A percentile compares a stretch with the other conserved stretches of the same genome.
Evolutionary conservation across 1,140 invertebrate species (phyloP).

Genomic region (Camponotus pennsylvanicus): DNA sequence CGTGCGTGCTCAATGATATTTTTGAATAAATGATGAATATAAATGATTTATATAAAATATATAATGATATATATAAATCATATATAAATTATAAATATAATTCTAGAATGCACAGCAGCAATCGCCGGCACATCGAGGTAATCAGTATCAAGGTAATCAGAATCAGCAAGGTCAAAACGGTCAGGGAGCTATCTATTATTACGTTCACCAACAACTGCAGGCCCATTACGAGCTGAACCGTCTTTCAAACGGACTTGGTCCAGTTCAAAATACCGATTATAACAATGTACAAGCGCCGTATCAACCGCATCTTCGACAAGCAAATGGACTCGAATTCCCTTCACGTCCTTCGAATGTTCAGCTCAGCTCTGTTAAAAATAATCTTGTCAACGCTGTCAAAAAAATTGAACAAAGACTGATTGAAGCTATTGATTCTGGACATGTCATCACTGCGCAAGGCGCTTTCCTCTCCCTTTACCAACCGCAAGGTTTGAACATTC

Average conservation of each 20-base stretch:
- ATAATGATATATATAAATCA: no score
- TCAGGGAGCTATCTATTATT: conserved; percentile 84
- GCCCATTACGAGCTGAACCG: conserved; percentile 86
- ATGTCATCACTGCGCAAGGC: conserved; percentile 86
- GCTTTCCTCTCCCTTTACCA: conserved; percentile 82
- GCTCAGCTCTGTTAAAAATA: conserved; percentile 76
- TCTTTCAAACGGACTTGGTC: conserved; percentile 84
- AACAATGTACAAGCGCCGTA: conserved; percentile 87
- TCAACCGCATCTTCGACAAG: conserved; percentile 88
- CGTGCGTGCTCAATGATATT: background rate
- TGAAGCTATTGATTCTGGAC: conserved; percentile 89
- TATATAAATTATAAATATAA: conserved; percentile 17
- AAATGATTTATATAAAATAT: no score
- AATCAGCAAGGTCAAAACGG: conserved; percentile 76
- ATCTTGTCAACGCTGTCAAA: conserved; percentile 84
- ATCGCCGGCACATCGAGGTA: conserved; percentile 12
- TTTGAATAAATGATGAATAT: background rate
- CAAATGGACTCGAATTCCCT: conserved; percentile 89
- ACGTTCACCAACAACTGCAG: conserved; percentile 86
- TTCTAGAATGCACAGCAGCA: conserved; percentile 51
- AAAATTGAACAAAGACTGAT: conserved; percentile 88
- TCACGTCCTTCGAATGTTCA: conserved; percentile 87
- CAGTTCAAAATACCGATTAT: conserved; percentile 82
- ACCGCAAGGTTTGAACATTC: conserved; percentile 84
- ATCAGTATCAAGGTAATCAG: conserved; percentile 77